These are phyloP conservation scores for Psammodynastes pulverulentus DNA, from an alignment of 2,113 vertebrate genomes.

Conservation along the genomic window DNA sequence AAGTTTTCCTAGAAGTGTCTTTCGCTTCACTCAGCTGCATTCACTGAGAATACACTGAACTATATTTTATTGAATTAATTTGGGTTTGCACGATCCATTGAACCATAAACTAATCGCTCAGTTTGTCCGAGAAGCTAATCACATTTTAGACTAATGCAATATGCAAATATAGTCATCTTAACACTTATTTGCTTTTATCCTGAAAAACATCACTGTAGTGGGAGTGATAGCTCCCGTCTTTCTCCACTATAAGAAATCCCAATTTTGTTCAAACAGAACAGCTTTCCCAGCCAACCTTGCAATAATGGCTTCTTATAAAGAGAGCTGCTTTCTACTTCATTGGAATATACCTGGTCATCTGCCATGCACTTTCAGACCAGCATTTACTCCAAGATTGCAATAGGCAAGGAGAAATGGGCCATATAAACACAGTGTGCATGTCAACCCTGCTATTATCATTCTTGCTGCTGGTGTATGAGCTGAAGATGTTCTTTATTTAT, in stretches of 20 bases:
- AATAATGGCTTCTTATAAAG: neutral
- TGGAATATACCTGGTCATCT: neutral
- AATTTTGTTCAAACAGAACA: neutral
- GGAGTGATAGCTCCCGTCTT: neutral
- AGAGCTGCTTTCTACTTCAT: neutral
- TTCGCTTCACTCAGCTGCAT: neutral
- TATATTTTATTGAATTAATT: neutral
- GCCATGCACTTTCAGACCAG: neutral
- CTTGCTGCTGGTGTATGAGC: neutral
- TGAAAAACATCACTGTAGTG: neutral
- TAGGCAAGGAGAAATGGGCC: neutral
- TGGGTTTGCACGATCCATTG: neutral
- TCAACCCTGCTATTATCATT: neutral
- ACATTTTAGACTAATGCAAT: neutral
- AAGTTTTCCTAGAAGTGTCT: neutral
- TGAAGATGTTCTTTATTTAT: neutral
- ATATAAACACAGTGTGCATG: neutral
- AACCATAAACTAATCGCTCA: neutral
- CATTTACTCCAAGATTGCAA: neutral
- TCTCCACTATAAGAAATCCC: neutral
- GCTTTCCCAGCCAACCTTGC: neutral
- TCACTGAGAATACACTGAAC: neutral
- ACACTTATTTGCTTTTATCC: neutral
- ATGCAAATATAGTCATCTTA: neutral
- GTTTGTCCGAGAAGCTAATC: neutral